Percentiles rank a stretch among this genome's conserved stretches.
Conservation (phyloP, 2,797 vertebrate species). For the Lagodon rhomboides region DNA sequence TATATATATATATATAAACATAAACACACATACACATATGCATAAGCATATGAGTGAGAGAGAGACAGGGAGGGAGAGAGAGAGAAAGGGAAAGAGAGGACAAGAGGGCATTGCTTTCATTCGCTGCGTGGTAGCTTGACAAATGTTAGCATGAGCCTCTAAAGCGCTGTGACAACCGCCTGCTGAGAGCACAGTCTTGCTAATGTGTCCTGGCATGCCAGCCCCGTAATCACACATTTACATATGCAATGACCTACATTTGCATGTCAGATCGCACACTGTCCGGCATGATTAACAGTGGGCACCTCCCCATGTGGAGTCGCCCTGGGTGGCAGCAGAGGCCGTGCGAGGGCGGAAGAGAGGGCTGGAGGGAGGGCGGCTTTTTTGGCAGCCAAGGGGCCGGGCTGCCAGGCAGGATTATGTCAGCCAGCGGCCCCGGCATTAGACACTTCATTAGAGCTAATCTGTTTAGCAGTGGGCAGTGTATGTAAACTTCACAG, state of each 20-base stretch:
- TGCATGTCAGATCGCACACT: slow-evolving; percentile 99
- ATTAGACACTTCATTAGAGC: slow-evolving; percentile 99
- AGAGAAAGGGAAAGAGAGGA: slow-evolving; percentile 49
- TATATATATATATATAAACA: no score
- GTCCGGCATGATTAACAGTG: slow-evolving; percentile 95
- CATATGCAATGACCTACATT: slow-evolving; percentile 99
- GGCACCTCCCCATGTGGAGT: slow-evolving; percentile 93
- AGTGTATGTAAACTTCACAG: slow-evolving; percentile 99
- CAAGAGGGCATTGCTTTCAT: slow-evolving; percentile 89
- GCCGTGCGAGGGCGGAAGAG: slow-evolving; percentile 92
- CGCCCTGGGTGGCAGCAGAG: slow-evolving; percentile 92
- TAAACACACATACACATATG: no score
- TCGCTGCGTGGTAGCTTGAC: slow-evolving; percentile 91
- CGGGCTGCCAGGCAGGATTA: slow-evolving; percentile 98
- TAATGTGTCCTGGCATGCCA: slow-evolving; percentile 99
- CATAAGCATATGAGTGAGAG: not conserved
- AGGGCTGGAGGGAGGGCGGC: slow-evolving; percentile 90
- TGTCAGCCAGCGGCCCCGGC: slow-evolving; percentile 93
- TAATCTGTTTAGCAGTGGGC: slow-evolving; percentile 99
- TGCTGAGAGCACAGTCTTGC: slow-evolving; percentile 97
- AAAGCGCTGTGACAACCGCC: slow-evolving; percentile 96
- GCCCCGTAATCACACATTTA: slow-evolving; percentile 99
- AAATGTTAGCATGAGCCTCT: slow-evolving; percentile 94
- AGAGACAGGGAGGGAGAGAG: not conserved
- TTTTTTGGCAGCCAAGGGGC: slow-evolving; percentile 98